Evolutionary conservation across 2,113 vertebrate genomes (phyloP).

Genomic region (Chaetorhynchus papuensis): DNA sequence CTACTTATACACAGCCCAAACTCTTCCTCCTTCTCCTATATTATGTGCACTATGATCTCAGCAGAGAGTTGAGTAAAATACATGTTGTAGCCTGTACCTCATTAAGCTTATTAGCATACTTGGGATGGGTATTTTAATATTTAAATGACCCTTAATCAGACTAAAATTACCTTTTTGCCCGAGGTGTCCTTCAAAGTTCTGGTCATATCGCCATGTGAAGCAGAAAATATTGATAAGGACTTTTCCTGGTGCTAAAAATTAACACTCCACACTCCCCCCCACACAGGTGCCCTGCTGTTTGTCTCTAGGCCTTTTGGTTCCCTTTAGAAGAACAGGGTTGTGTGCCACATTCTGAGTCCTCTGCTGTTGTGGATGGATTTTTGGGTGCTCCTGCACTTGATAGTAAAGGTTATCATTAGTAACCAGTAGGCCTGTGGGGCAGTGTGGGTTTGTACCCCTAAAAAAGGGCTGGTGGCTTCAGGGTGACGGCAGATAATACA

Average conservation of each 20-base stretch:
- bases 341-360: not conserved
- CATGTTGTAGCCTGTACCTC: not conserved
- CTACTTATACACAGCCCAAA: not conserved
- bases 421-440: not conserved
- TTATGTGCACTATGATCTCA: not conserved
- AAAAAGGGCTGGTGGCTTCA: not conserved
- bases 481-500: not conserved
- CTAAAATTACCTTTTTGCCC: not conserved
- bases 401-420: not conserved
- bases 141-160: not conserved
- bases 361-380: not conserved
- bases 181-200: not conserved
- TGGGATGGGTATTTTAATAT: not conserved
- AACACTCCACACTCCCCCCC: rapidly evolving
- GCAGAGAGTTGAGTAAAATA: not conserved
- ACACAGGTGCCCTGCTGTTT: not conserved
- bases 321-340: too few relatives aligned
- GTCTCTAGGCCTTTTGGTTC: not conserved
- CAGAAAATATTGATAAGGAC: not conserved
- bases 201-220: not conserved
- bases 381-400: not conserved
- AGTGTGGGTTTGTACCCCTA: not conserved
- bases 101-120: not conserved
- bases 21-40: not conserved
- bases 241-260: not conserved